phyloP scores from a whole-genome alignment of 2,113 vertebrate species.

The Motacilla tschutschensis region DNA sequence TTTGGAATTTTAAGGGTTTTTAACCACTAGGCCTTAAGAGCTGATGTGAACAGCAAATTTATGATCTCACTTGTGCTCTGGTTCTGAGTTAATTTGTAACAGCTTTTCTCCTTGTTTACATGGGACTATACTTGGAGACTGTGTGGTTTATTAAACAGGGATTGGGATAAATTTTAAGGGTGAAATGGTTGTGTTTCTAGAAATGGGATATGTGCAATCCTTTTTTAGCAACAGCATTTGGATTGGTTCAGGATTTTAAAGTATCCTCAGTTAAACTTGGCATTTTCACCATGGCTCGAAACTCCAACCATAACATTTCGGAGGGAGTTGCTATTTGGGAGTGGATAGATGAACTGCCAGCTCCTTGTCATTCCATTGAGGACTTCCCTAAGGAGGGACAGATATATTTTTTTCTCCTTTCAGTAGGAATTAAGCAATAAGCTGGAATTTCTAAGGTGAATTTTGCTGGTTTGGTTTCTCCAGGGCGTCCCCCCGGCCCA shows the following conservation, averaged over 20 bases:
- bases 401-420: neutral
- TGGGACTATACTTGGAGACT: neutral
- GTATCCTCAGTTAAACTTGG: neutral
- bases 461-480: neutral
- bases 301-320: neutral
- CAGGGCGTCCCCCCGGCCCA: slow-evolving; percentile 90
- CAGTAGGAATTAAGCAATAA: neutral
- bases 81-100: neutral
- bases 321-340: neutral
- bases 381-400: neutral
- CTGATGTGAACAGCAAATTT: neutral
- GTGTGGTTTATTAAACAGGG: neutral
- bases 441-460: neutral
- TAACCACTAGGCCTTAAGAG: neutral
- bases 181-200: neutral
- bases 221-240: neutral
- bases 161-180: neutral
- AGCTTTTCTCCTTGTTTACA: neutral
- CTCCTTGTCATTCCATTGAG: neutral
- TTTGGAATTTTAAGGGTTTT: neutral
- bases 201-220: neutral
- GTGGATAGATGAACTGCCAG: neutral
- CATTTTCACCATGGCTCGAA: neutral
- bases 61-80: neutral
- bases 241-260: neutral